A percentile compares a stretch with the other conserved stretches of the same genome.
phyloP scores from a whole-genome alignment of 2,888 invertebrate species.

The Andricus quercusramuli region DNA sequence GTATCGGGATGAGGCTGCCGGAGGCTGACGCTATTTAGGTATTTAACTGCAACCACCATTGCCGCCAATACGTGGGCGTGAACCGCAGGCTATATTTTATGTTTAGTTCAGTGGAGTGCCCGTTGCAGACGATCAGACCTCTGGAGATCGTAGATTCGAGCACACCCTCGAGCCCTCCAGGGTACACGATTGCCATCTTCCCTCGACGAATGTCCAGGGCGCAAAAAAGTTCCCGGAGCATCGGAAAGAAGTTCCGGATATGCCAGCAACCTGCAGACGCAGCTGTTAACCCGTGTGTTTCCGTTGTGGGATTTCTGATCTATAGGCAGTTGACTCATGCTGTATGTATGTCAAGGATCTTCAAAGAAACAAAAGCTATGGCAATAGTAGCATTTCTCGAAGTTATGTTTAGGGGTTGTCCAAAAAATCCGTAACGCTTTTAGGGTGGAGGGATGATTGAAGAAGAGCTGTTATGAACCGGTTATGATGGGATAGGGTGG shows the following conservation, averaged over 20 bases:
- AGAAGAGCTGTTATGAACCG: too few relatives aligned
- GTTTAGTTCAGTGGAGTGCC: slow-evolving; percentile 65
- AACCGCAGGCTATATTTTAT: slow-evolving; percentile 72
- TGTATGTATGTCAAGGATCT: neutral
- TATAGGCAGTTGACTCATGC: neutral
- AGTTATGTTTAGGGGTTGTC: too few relatives aligned
- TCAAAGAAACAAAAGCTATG: neutral
- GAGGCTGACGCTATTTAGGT: slow-evolving; percentile 64
- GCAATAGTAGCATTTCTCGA: neutral
- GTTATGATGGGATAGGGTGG: too few relatives aligned
- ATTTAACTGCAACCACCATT: slow-evolving; percentile 64
- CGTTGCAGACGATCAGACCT: slow-evolving; percentile 60
- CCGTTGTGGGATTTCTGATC: slow-evolving; percentile 21
- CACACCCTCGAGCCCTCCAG: slow-evolving; percentile 39
- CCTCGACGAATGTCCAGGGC: slow-evolving; percentile 31
- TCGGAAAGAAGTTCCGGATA: slow-evolving; percentile 11
- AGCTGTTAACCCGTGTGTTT: slow-evolving; percentile 20
- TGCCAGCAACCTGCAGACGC: slow-evolving; percentile 34
- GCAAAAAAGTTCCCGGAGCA: slow-evolving; percentile 22
- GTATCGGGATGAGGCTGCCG: slow-evolving; percentile 49
- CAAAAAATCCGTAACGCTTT: too few relatives aligned
- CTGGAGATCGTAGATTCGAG: slow-evolving; percentile 36
- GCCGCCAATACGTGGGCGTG: slow-evolving; percentile 68
- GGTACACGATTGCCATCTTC: slow-evolving; percentile 38
- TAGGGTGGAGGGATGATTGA: too few relatives aligned